Evolutionary conservation across 92 coral and sea anemone genomes (phyloP), one percentile per base, ranked within the genome.

Genomic region (Porites lobata): DNA sequence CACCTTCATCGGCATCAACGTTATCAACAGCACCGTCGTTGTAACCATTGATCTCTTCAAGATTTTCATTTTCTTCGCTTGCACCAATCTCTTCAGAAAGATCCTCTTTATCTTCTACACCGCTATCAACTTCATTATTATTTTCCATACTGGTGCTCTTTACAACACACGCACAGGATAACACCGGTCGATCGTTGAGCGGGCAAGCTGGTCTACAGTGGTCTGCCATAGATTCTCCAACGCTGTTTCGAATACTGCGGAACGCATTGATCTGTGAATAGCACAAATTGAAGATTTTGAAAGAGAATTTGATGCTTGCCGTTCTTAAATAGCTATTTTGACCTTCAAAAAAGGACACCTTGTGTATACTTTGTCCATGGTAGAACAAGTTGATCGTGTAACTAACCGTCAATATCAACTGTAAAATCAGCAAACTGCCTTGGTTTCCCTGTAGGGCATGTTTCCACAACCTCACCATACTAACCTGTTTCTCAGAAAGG

Each of bases 201-300:
- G 98, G 96, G 73, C 98, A 95, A 1, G 80, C 75, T 7, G 98
- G 98, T 21, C 98, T 90, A 22, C 91, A 95, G 50, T 95, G 94
- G 74, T 85, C 87, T 18, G 83, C 82, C 93, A 95, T 88, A 7
- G 84, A 65, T 47, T 93, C 96, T 14, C 98, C 98, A 51, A 81
- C 85, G 18, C 94, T 89, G 47, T 92, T 93, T 65, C 72, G 89
- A 9, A 94, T 80, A 79, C 80, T 79, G 43, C 98, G 90, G 72
- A 95, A 93, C 26, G 75, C 94, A n/a, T 86, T 83, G 83, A 95
- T 91, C 98, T 95, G 80, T 32, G 6, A 47, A 67, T 38, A 21
- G 59, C 24, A 53, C 50, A n/a, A 29, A 21, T 38, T 20, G 9
- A 82, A 56, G 61, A 14, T 56, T 14, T 8, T 56, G 4, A 56